Base-by-base conservation (phyloP, 2,888 invertebrate species). In the Drosophila tripunctata region DNA sequence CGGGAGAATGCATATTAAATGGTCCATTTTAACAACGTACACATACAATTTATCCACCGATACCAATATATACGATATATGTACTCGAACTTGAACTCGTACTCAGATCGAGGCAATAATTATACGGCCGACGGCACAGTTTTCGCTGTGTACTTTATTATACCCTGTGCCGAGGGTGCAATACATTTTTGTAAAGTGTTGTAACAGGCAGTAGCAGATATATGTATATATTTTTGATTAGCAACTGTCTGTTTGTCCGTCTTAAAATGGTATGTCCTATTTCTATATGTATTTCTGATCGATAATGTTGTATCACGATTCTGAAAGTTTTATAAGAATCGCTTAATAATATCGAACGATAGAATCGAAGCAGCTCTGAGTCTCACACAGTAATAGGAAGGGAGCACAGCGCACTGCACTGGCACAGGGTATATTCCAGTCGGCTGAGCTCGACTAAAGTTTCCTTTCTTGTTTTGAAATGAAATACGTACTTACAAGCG, bases 11-110 rank as follows among this genome's bases (percentile, higher is more conserved):
- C 68, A 78, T 74, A 77, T 81, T 78, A 70, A 83, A 83, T 79
- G 88, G 83, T 83, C 83, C 83, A 83, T 83, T 83, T 83, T 85
- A 69, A 57, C 15, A 48, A 55, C 21, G 48, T 22, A 57, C 40
- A 57, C 68, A 85, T 47, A 77, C 83, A 82, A 81, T 85, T 81
- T 82, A 83, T 82, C 83, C 83, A 83, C 83, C 83, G 83, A 83
- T 79, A 77, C 60, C 52, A 66, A 78, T 76, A 71, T 75, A 71
- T 31, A 68, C 43, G 30, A 56, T 56, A 58, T 47, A 67, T 27
- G 6, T 48, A 68, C 67, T 72, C 73, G 48, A 48, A 48, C 24
- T 50, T n/a, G 21, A 22, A 40, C 27, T 30, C 14, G 30, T 10
- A 14, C 38, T 38, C 27, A 22, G 52, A 27, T 47, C 67, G 74